Conservation (phyloP, 2,113 vertebrate species). For the Atrichornis clamosus region DNA sequence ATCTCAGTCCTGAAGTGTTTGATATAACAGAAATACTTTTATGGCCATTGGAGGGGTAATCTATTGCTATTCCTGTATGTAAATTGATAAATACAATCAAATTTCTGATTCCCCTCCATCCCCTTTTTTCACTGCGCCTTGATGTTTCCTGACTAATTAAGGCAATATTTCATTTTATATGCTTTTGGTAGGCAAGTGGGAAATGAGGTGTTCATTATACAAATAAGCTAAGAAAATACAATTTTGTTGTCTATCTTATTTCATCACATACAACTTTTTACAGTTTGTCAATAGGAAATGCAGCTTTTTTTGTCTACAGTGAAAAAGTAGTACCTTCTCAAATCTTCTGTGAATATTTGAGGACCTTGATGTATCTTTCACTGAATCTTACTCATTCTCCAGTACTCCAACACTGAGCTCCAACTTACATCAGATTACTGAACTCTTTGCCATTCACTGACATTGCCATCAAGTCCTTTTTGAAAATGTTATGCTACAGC, state of each 20-base stretch:
- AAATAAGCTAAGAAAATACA: neutral
- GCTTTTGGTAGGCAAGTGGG: neutral
- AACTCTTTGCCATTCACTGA: neutral
- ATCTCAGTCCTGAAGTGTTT: neutral
- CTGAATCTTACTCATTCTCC: neutral
- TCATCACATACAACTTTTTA: neutral
- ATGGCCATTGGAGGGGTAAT: neutral
- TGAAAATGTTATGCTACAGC: neutral
- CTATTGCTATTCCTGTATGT: neutral
- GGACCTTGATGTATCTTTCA: neutral
- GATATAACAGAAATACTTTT: neutral
- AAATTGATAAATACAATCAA: neutral
- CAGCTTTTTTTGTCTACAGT: neutral
- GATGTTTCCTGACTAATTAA: neutral
- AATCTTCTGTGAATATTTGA: neutral
- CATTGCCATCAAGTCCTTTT: neutral
- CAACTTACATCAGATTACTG: neutral
- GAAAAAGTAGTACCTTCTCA: neutral
- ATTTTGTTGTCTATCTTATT: neutral
- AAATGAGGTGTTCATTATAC: neutral
- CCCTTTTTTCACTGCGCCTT: neutral
- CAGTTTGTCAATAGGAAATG: neutral
- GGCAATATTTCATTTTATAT: neutral
- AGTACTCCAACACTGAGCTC: neutral
- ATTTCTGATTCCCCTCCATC: neutral